Evolutionary conservation across 2,888 invertebrate species (phyloP), one percentile per base, ranked within the genome.

Genomic region (Lycocerus yunnanus): DNA sequence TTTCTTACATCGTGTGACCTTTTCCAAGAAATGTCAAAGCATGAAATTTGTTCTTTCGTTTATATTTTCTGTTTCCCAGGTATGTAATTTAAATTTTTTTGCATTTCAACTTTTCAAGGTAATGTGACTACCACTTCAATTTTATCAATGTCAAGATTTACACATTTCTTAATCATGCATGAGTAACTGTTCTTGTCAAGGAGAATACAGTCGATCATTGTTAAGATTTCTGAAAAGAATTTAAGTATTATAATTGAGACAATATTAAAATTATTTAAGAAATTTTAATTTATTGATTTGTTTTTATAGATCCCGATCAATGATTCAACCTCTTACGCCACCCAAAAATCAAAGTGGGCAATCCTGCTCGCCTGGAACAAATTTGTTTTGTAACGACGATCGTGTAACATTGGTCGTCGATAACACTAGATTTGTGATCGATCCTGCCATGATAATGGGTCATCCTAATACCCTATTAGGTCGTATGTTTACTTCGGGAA

Each of bases 401-500:
- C 89, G 95, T 74, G 94, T 98, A 71, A 97, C 97, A 2, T 90
- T 99, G 68, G 93, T 99, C n/a, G 99, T 99, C 13, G 99, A 99
- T 84, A 97, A 96, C 83, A 98, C 98, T 0, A 83, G 87, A 75
- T 97, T 97, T 86, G 94, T 98, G 65, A 93, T 98, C 16, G 98
- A 98, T 87, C 96, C 97, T 6, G 93, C 95, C 1, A 90, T 98
- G 77, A 96, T 99, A 84, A 94, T 95, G 10, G 95, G 96, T 2
- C 96, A 98, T 88, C 98, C 99, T 0, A 98, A 99, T 85, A 99
- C 99, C 0, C 98, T 99, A 98, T 89, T 99, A 27, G 99, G 99
- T n/a, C 92, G 97, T 82, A 98, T 98, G 98, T 98, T 98, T 84
- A 96, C 96, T 85, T 95, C 96, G 11, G 96, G 96, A 76, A 89